A percentile compares a stretch with the other conserved stretches of the same genome.
phyloP scores from a whole-genome alignment of 2,113 vertebrate genomes.

The Boleophthalmus pectinirostris region DNA sequence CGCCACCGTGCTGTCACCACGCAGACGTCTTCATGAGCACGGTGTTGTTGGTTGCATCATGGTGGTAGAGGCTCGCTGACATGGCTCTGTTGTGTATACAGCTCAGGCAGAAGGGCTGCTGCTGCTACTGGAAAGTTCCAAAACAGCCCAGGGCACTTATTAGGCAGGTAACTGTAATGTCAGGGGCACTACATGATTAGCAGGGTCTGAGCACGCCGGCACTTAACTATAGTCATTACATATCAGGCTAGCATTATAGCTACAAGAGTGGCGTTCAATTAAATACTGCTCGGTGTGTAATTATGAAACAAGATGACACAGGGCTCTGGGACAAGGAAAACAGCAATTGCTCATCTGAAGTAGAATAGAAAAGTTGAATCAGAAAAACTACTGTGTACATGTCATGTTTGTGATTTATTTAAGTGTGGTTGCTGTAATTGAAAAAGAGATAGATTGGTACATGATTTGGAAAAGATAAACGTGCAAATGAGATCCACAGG shows the following conservation, averaged over 20 bases:
- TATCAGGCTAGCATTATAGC: neutral
- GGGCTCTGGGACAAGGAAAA: conserved; percentile 30
- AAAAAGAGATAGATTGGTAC: neutral
- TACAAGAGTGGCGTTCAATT: conserved; percentile 5
- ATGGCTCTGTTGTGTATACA: conserved; percentile 67
- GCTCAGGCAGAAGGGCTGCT: conserved; percentile 33
- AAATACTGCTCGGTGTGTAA: neutral
- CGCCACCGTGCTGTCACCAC: conserved; percentile 8
- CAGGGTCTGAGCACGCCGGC: conserved; percentile 19
- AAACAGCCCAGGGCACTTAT: conserved; percentile 31
- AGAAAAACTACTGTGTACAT: neutral
- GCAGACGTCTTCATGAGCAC: conserved; percentile 21
- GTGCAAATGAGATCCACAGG: too few relatives aligned
- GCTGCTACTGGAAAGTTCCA: conserved; percentile 69
- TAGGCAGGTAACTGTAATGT: conserved; percentile 36
- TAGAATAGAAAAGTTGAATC: neutral
- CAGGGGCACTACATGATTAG: conserved; percentile 35
- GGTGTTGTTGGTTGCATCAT: conserved; percentile 57
- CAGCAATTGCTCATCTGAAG: conserved; percentile 42
- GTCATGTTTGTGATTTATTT: neutral
- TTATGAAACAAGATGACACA: conserved; percentile 16
- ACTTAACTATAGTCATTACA: conserved; percentile 5
- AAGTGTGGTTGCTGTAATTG: neutral
- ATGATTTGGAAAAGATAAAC: neutral
- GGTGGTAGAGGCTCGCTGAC: conserved; percentile 47